phyloP scores from a whole-genome alignment of 1,140 invertebrate genomes.

The Plectrocnemia conspersa region DNA sequence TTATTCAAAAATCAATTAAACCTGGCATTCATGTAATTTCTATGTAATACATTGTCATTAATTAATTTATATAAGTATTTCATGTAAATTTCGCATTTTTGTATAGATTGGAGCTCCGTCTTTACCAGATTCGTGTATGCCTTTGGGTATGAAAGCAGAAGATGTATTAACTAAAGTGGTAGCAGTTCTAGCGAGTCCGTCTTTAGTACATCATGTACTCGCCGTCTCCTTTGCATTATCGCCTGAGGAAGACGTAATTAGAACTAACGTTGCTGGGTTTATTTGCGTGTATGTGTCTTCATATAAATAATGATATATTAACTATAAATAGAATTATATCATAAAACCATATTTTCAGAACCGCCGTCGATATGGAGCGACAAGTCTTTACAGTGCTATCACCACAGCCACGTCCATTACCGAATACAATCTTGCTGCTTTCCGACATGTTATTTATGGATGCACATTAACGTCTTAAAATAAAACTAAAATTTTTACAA shows the following conservation, averaged over 20 bases:
- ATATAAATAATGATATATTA: background rate
- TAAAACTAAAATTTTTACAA: conserved; percentile 3
- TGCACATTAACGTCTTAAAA: conserved; percentile 55
- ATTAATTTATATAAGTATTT: too few relatives aligned
- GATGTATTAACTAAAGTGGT: conserved; percentile 92
- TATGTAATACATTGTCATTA: too few relatives aligned
- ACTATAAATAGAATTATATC: background rate
- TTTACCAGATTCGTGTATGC: conserved; percentile 90
- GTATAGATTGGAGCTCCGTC: conserved; percentile 82
- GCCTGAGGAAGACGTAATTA: conserved; percentile 76
- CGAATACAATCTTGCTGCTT: conserved; percentile 72
- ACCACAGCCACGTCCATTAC: conserved; percentile 86
- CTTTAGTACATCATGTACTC: conserved; percentile 82
- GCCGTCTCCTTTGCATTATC: conserved; percentile 77
- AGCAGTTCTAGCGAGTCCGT: conserved; percentile 65
- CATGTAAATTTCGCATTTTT: too few relatives aligned
- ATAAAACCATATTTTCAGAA: conserved; percentile 56
- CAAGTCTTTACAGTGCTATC: conserved; percentile 85
- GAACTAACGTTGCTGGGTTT: conserved; percentile 87
- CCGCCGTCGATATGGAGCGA: conserved; percentile 82
- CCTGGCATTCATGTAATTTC: too few relatives aligned
- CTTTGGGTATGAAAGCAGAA: conserved; percentile 87
- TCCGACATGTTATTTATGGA: conserved; percentile 89
- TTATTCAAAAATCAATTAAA: too few relatives aligned
- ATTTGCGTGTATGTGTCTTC: conserved; percentile 81